Base-by-base conservation (phyloP, 2,797 vertebrate species). In the Lemur catta region DNA sequence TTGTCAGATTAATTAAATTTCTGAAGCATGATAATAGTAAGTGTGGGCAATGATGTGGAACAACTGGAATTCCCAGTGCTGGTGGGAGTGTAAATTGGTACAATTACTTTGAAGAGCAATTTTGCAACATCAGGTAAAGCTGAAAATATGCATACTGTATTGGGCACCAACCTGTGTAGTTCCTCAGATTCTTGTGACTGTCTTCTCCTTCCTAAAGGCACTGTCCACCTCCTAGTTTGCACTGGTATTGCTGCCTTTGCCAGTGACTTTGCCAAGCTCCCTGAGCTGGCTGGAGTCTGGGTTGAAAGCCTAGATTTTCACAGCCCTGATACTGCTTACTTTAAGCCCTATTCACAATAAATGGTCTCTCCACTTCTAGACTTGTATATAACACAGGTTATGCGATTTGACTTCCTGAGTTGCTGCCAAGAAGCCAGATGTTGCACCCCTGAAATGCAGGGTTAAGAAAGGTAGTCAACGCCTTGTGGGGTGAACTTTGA, bases 1-100 rank as follows among this genome's bases (percentile, higher is more conserved):
- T 55, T 38, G 38, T 91, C 7, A 20, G 6, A 72, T 72, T 87
- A 75, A 43, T 35, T 89, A 92, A 84, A 84, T 90, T 95, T 94
- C 41, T 57, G 11, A 84, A 76, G 46, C 20, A 65, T 75, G 55
- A 52, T 86, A 86, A 89, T 93, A 67, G 15, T 76, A 43, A 91
- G 3, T 87, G 26, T 84, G 94, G 55, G 0, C 65, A 93, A 89
- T 14, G 50, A 52, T 92, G 24, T 38, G 11, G 41, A 84, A 30
- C 59, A 85, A 50, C 11, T 85, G n/a, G 30, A 84, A 75, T 65
- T 94, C 84, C 46, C 86, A 71, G 72, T 38, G 13, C 48, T 71
- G 41, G 28, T 57, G 35, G 35, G 7, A 74, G 41, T 78, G 33
- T 76, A 79, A 74, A 57, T 59, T 89, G 61, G 26, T 82, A 41